These are phyloP conservation scores for Hydrolagus affinis DNA, from an alignment of 2,113 vertebrate genomes.

Conservation along the genomic window DNA sequence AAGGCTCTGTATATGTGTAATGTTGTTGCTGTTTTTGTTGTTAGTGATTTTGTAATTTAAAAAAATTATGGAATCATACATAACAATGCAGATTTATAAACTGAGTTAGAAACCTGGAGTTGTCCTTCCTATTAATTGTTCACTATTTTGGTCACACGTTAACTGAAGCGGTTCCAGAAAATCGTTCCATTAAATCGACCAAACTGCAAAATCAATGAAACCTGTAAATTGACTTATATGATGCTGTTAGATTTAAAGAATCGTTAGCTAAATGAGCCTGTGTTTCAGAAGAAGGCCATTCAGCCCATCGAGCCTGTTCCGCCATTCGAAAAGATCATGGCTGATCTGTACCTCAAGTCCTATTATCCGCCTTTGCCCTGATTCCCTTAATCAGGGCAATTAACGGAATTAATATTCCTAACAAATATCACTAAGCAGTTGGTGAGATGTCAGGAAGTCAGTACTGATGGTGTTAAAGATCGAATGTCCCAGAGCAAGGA, in stretches of 20 bases:
- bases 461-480: not conserved
- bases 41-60: not conserved
- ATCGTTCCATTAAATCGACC: not conserved
- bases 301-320: too few species aligned
- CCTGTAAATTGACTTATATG: not conserved
- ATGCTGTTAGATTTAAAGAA: not conserved
- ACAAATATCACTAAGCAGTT: too few species aligned
- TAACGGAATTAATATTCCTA: too few species aligned
- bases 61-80: not conserved
- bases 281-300: too few species aligned
- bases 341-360: too few species aligned
- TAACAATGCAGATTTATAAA: not conserved
- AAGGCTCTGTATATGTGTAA: too few species aligned
- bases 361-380: too few species aligned
- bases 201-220: constrained; percentile 4
- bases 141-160: not conserved
- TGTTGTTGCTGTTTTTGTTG: too few species aligned
- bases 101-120: too few species aligned
- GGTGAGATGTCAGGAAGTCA: not conserved
- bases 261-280: not conserved
- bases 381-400: too few species aligned
- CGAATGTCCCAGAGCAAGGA: too few species aligned
- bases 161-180: not conserved
- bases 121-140: not conserved
- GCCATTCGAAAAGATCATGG: too few species aligned